Percentiles rank a stretch among this genome's conserved stretches.
phyloP scores from a whole-genome alignment of 2,113 vertebrate genomes.

The Mellivora capensis region DNA sequence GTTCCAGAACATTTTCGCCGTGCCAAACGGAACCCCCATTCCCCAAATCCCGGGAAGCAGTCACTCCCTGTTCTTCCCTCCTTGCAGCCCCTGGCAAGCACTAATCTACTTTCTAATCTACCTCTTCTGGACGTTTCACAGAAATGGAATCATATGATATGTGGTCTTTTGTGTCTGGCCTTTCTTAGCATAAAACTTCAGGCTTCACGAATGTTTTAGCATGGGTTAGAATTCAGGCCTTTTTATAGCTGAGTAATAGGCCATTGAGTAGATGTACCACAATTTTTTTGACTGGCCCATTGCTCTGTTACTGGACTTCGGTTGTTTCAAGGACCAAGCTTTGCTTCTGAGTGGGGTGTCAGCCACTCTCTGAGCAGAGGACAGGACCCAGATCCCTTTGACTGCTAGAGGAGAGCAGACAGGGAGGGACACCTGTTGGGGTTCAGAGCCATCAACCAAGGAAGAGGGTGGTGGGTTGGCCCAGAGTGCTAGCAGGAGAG shows the following conservation, averaged over 20 bases:
- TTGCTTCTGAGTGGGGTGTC: neutral
- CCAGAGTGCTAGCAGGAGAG: neutral
- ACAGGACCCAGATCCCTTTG: neutral
- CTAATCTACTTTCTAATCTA: neutral
- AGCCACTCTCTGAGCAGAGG: neutral
- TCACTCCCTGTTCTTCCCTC: neutral
- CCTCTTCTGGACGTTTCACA: neutral
- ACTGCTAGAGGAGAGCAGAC: neutral
- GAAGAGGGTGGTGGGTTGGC: neutral
- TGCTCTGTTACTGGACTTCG: neutral
- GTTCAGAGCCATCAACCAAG: neutral
- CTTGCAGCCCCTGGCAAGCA: neutral
- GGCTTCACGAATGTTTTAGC: neutral
- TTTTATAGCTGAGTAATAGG: neutral
- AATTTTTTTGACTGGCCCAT: neutral
- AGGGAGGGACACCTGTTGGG: neutral
- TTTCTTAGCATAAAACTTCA: neutral
- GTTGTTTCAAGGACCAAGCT: neutral
- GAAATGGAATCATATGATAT: neutral
- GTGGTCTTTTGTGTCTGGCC: neutral
- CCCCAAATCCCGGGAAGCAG: neutral
- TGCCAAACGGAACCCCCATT: neutral
- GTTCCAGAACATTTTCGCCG: neutral
- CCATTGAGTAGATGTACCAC: neutral
- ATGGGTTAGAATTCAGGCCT: neutral